Evolutionary conservation across 2,113 vertebrate species (phyloP).

Genomic region (Marmota flaviventris): DNA sequence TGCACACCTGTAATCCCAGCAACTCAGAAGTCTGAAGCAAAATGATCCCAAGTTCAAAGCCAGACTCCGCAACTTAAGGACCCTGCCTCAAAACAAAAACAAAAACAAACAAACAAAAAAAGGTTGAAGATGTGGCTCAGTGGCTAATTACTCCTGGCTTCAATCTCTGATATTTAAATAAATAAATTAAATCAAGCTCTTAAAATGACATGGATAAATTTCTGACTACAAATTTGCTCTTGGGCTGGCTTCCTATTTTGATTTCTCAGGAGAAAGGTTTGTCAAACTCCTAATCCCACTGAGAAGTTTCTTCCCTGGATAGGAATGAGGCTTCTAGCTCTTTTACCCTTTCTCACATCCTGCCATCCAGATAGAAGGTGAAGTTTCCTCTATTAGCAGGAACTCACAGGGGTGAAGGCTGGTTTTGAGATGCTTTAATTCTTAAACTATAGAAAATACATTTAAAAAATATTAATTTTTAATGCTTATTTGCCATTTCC

Average conservation of each 20-base stretch:
- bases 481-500: background rate
- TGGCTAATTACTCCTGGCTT: too few species aligned
- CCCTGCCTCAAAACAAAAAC: too few species aligned
- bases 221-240: background rate
- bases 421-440: background rate
- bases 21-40: too few species aligned
- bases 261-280: background rate
- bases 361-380: background rate
- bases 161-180: too few species aligned
- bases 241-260: background rate
- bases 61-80: too few species aligned
- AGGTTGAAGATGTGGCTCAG: too few species aligned
- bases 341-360: background rate
- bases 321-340: background rate
- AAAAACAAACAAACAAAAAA: too few species aligned
- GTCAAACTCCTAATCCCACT: background rate
- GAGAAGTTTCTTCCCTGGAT: background rate
- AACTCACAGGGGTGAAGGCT: background rate
- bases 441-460: background rate
- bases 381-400: background rate
- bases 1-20: too few species aligned
- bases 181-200: too few species aligned
- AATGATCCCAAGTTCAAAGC: too few species aligned
- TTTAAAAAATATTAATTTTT: background rate
- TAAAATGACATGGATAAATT: background rate